A percentile compares a stretch with the other conserved stretches of the same genome.
phyloP scores from a whole-genome alignment of 2,797 vertebrate genomes.

The Sciaenops ocellatus region DNA sequence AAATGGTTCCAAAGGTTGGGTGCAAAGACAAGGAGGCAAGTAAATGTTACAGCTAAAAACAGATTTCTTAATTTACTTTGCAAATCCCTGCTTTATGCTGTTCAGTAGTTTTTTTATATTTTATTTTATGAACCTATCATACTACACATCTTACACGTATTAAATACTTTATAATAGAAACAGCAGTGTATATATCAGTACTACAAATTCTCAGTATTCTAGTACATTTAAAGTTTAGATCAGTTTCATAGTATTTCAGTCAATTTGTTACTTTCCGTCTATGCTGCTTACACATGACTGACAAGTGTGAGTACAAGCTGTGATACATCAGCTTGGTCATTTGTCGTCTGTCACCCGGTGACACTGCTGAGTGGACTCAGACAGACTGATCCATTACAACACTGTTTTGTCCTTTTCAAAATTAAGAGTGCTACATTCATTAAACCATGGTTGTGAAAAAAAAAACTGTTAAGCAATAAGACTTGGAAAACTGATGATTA shows the following conservation, averaged over 20 bases:
- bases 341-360: conserved; percentile 15
- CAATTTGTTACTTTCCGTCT: not conserved
- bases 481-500: not conserved
- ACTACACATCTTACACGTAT: not conserved
- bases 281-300: conserved; percentile 1
- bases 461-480: not conserved
- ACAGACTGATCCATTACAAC: conserved; percentile 8
- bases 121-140: not conserved
- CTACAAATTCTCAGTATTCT: no score
- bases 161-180: not conserved
- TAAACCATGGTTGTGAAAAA: not conserved
- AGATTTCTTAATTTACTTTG: no score
- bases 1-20: not conserved
- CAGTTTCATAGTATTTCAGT: not conserved
- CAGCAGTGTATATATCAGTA: no score
- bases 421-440: not conserved
- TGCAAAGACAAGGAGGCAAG: not conserved
- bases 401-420: conserved; percentile 1
- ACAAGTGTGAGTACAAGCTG: conserved; percentile 22
- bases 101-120: not conserved
- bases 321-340: conserved; percentile 15
- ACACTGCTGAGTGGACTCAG: conserved; percentile 3
- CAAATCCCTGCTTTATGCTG: not conserved
- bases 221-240: not conserved
- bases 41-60: not conserved